A percentile compares a stretch with the other conserved stretches of the same genome.
phyloP scores from a whole-genome alignment of 2,888 invertebrate species.

The Merodon equestris region DNA sequence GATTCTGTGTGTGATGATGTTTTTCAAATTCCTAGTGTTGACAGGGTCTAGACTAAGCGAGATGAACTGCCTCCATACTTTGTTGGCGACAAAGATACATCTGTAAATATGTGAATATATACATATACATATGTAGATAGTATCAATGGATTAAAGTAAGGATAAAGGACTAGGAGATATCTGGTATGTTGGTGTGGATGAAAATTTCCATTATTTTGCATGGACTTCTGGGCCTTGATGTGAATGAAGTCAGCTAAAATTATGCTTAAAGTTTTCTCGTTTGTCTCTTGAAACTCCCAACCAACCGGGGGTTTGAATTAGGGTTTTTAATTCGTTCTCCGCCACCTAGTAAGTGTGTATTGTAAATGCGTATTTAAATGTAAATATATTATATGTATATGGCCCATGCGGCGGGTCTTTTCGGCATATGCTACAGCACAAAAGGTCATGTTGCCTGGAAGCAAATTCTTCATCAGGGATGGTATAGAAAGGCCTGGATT shows the following conservation, averaged over 20 bases:
- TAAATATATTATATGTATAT: too few relatives aligned
- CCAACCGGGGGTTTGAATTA: too few relatives aligned
- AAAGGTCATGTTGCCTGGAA: slow-evolving; percentile 42
- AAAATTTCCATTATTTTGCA: slow-evolving; percentile 65
- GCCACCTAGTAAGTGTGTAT: too few relatives aligned
- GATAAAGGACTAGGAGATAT: slow-evolving; percentile 16
- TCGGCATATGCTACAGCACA: too few relatives aligned
- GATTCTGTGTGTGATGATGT: slow-evolving; percentile 26
- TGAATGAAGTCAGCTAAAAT: slow-evolving; percentile 67
- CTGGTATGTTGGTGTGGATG: slow-evolving; percentile 10
- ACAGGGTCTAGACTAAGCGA: slow-evolving; percentile 66
- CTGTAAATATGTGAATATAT: slow-evolving; percentile 40
- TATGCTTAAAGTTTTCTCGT: slow-evolving; percentile 64
- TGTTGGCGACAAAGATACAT: slow-evolving; percentile 63
- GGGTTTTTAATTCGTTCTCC: too few relatives aligned
- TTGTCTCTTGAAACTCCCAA: slow-evolving; percentile 21
- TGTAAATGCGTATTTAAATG: too few relatives aligned
- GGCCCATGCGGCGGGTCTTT: too few relatives aligned
- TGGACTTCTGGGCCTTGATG: slow-evolving; percentile 52
- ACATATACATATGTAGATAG: too few relatives aligned
- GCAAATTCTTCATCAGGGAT: too few relatives aligned
- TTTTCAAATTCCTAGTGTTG: slow-evolving; percentile 62
- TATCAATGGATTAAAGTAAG: too few relatives aligned
- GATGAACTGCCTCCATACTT: slow-evolving; percentile 58
- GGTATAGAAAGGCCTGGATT: too few relatives aligned